A percentile compares a stretch with the other conserved stretches of the same genome.
Evolutionary conservation across 2,797 vertebrate genomes (phyloP).

Genomic region (Muscicapa striata): DNA sequence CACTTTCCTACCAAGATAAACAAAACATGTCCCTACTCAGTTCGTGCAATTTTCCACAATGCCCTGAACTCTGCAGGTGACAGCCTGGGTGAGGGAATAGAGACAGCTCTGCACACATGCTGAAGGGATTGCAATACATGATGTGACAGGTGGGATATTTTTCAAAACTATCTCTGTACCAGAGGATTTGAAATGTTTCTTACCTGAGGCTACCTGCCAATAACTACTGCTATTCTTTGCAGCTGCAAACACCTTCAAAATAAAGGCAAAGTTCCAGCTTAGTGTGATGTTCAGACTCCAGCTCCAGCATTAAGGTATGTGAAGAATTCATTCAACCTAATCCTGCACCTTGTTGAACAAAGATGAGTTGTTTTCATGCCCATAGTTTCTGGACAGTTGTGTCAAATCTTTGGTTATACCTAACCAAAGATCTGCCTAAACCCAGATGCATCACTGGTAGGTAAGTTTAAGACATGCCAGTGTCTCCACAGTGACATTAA

Average conservation of each 20-base stretch:
- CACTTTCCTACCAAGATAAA: slow-evolving; percentile 7
- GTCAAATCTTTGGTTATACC: neutral
- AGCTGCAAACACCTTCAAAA: slow-evolving; percentile 29
- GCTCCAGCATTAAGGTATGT: neutral
- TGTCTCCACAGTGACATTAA: neutral
- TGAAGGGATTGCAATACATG: neutral
- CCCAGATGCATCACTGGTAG: neutral
- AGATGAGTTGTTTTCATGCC: neutral
- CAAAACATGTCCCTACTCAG: neutral
- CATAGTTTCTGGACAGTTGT: neutral
- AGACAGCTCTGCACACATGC: neutral
- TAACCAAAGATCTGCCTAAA: neutral
- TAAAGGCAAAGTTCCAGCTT: slow-evolving; percentile 1
- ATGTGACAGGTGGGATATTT: slow-evolving; percentile 19
- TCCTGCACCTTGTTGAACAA: neutral
- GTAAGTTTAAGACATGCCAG: neutral
- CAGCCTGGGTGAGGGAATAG: neutral
- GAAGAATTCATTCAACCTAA: neutral
- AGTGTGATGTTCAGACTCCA: slow-evolving; percentile 1
- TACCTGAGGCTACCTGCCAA: slow-evolving; percentile 41
- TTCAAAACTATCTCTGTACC: slow-evolving; percentile 4
- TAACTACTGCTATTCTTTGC: slow-evolving; percentile 5
- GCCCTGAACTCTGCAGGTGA: slow-evolving; percentile 37
- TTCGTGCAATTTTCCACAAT: neutral
- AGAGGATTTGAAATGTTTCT: slow-evolving; percentile 47